A percentile compares a stretch with the other conserved stretches of the same genome.
Evolutionary conservation across 2,797 vertebrate genomes (phyloP).

Genomic region (Sphenopsis melanotis): DNA sequence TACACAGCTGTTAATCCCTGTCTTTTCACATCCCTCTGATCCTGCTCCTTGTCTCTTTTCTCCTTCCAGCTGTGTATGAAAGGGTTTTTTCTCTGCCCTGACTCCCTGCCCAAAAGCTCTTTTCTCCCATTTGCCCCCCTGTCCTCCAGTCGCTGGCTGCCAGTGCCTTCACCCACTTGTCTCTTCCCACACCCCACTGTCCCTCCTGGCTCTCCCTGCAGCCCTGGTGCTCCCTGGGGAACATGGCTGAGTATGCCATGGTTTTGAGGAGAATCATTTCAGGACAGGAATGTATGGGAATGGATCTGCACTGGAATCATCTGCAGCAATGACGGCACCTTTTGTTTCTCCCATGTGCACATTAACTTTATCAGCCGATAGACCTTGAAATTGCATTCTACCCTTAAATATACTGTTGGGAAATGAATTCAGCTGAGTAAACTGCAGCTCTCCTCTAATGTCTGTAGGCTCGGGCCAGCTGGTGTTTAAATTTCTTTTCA

Average conservation of each 20-base stretch:
- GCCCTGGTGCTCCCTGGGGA: not conserved
- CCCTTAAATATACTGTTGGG: conserved; percentile 38
- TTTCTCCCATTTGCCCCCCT: not conserved
- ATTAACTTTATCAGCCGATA: conserved; percentile 5
- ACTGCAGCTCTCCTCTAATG: not conserved
- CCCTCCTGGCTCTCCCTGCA: not conserved
- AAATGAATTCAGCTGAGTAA: conserved; percentile 54
- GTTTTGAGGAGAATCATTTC: not conserved
- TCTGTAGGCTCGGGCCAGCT: not conserved
- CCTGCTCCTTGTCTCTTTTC: not conserved
- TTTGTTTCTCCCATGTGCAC: not conserved
- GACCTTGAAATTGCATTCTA: conserved; percentile 60
- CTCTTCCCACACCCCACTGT: not conserved
- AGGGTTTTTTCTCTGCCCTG: not conserved
- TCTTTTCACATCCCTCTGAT: not conserved
- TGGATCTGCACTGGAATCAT: not conserved
- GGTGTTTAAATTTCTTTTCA: conserved; percentile 30
- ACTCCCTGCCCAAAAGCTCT: not conserved
- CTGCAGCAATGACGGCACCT: conserved; percentile 2
- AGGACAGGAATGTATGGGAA: not conserved
- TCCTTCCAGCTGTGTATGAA: not conserved
- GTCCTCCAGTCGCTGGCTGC: not conserved
- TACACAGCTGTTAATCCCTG: not conserved
- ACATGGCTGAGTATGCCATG: fast-evolving
- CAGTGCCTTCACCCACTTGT: fast-evolving